These are phyloP conservation scores for Dryadula phaetusa DNA, from an alignment of 2,888 invertebrate species.

Conservation along the genomic window DNA sequence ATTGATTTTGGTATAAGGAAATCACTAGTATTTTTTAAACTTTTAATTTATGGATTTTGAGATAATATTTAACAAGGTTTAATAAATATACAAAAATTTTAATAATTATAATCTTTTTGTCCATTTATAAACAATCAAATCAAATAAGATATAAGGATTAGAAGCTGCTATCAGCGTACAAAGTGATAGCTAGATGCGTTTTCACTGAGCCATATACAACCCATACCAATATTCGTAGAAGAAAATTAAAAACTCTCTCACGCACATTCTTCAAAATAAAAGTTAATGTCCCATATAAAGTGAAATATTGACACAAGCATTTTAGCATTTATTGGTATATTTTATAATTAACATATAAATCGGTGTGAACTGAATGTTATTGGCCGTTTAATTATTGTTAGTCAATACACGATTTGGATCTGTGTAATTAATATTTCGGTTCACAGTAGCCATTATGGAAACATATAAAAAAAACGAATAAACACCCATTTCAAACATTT, in stretches of 20 bases:
- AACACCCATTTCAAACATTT: conserved; percentile 3
- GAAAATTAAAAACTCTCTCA: conserved; percentile 15
- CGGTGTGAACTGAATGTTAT: conserved; percentile 11
- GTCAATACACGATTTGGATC: conserved; percentile 2
- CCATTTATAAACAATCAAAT: no score
- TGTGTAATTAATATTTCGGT: conserved; percentile 3
- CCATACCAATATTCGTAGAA: not conserved
- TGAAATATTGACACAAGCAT: conserved; percentile 19
- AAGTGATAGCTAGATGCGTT: not conserved
- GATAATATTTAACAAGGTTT: no score
- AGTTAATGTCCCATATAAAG: conserved; percentile 18
- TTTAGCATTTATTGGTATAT: conserved; percentile 22
- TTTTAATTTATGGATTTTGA: no score
- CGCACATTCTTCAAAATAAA: conserved; percentile 14
- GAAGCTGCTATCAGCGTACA: not conserved
- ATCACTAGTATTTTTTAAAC: no score
- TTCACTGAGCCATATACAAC: not conserved
- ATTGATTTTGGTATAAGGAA: no score
- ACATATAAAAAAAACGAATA: not conserved
- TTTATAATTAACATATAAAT: conserved; percentile 20
- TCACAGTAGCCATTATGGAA: not conserved
- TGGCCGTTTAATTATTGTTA: conserved; percentile 19
- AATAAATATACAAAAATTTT: no score
- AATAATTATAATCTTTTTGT: no score
- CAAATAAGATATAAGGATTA: no score